These are phyloP conservation scores for Yponomeuta malinellus DNA, from an alignment of 2,888 invertebrate genomes.

Conservation along the genomic window DNA sequence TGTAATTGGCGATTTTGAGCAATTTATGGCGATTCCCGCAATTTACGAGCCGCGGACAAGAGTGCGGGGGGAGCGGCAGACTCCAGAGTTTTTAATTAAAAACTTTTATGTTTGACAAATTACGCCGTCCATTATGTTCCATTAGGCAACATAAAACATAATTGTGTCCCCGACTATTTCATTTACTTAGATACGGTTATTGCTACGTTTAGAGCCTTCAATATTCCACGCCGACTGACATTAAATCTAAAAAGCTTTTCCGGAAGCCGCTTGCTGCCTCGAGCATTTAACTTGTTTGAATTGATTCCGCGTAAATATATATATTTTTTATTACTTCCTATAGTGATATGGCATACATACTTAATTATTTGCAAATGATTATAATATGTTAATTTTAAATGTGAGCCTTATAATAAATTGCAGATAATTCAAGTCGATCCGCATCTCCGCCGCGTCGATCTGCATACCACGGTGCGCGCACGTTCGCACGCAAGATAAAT, in stretches of 20 bases:
- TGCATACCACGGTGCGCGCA: constrained; percentile 24
- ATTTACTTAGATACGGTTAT: constrained; percentile 15
- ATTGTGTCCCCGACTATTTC: constrained; percentile 19
- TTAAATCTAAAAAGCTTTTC: background rate
- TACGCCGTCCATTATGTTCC: constrained; percentile 63
- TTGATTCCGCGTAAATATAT: background rate
- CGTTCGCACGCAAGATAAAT: constrained; percentile 38
- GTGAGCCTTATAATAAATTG: constrained; percentile 57
- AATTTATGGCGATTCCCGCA: constrained; percentile 70
- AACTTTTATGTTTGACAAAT: constrained; percentile 65
- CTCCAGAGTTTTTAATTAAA: constrained; percentile 54
- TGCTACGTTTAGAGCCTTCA: constrained; percentile 3
- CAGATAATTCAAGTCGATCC: constrained; percentile 36
- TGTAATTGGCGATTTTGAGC: constrained; percentile 70
- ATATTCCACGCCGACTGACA: background rate
- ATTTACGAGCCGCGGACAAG: constrained; percentile 72
- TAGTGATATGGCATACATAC: constrained; percentile 41
- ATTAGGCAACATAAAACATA: constrained; percentile 48
- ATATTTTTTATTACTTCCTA: constrained; percentile 33
- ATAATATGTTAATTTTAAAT: constrained; percentile 49
- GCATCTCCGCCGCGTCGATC: constrained; percentile 34
- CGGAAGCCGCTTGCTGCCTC: background rate
- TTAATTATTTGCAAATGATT: constrained; percentile 55
- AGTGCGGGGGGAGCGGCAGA: constrained; percentile 52
- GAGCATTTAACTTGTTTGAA: background rate